Evolutionary conservation across 2,797 vertebrate species (phyloP).

Genomic region (Urosaurus nigricauda): DNA sequence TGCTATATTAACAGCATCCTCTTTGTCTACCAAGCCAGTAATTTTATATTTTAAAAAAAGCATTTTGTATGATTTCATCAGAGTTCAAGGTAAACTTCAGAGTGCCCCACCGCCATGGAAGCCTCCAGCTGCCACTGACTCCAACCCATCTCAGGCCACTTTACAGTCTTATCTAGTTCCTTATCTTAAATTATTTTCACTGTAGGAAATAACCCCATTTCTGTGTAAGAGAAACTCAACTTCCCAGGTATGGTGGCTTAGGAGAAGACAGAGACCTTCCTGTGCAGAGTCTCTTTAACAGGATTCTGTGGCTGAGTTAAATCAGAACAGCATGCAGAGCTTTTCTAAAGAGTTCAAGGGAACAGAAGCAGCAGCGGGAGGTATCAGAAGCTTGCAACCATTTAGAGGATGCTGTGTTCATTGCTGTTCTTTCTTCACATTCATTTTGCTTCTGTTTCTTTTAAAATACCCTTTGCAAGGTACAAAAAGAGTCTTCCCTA

Average conservation of each 20-base stretch:
- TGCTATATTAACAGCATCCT: too few relatives aligned
- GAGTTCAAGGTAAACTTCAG: too few relatives aligned
- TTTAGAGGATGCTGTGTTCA: not conserved
- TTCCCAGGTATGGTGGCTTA: not conserved
- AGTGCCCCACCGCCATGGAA: too few relatives aligned
- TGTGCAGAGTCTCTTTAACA: not conserved
- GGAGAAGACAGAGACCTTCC: constrained; percentile 5
- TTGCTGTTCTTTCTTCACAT: not conserved
- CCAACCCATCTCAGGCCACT: not conserved
- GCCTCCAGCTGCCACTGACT: too few relatives aligned
- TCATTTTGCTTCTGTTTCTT: not conserved
- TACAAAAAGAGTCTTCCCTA: accelerated
- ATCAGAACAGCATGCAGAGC: not conserved
- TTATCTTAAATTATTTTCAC: constrained; percentile 1
- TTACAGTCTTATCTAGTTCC: not conserved
- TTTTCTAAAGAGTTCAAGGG: constrained; percentile 7
- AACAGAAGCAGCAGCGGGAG: not conserved
- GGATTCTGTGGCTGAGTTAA: constrained; percentile 22
- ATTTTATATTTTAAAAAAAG: too few relatives aligned
- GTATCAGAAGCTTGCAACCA: constrained; percentile 11
- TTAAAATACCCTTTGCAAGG: not conserved
- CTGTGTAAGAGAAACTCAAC: not conserved
- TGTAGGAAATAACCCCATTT: constrained; percentile 5
- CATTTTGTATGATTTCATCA: too few relatives aligned
- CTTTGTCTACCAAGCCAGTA: too few relatives aligned